A percentile compares a stretch with the other conserved stretches of the same genome.
These are phyloP conservation scores for Aurelia aurita DNA, from an alignment of 30 jellyfish, hydroid and myxozoan species.

Conservation along the genomic window DNA sequence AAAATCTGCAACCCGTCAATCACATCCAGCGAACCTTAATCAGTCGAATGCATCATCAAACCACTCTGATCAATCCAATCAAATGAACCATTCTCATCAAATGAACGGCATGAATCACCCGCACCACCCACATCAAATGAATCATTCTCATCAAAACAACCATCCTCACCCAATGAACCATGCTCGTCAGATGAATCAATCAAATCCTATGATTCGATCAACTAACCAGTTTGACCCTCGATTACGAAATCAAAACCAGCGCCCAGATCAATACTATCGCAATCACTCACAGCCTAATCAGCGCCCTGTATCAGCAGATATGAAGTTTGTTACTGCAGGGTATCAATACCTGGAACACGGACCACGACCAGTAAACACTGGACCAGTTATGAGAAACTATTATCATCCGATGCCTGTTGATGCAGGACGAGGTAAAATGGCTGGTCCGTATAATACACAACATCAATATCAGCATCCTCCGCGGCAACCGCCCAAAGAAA, in stretches of 20 bases:
- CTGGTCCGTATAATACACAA: constrained; percentile 30
- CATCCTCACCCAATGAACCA: constrained; percentile 28
- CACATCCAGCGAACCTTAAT: constrained; percentile 51
- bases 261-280: constrained; percentile 31
- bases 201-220: constrained; percentile 4
- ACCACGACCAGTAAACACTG: constrained; percentile 66
- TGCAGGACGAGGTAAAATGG: constrained; percentile 43
- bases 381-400: constrained; percentile 39
- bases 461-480: constrained; percentile 49
- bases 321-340: constrained; percentile 64
- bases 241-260: constrained; percentile 38
- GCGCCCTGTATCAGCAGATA: constrained; percentile 71
- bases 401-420: constrained; percentile 41
- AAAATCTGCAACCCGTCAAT: constrained; percentile 18
- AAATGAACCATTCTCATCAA: no score
- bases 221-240: constrained; percentile 18
- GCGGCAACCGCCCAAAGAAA: constrained; percentile 42
- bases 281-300: constrained; percentile 48
- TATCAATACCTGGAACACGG: constrained; percentile 83
- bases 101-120: constrained; percentile 1
- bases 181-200: constrained; percentile 24
- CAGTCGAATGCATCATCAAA: constrained; percentile 34
- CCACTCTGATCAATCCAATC: constrained; percentile 53
- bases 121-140: constrained; percentile 12
- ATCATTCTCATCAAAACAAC: constrained; percentile 39